phyloP scores from a whole-genome alignment of 2,113 vertebrate species.

The Dicaeum eximium region DNA sequence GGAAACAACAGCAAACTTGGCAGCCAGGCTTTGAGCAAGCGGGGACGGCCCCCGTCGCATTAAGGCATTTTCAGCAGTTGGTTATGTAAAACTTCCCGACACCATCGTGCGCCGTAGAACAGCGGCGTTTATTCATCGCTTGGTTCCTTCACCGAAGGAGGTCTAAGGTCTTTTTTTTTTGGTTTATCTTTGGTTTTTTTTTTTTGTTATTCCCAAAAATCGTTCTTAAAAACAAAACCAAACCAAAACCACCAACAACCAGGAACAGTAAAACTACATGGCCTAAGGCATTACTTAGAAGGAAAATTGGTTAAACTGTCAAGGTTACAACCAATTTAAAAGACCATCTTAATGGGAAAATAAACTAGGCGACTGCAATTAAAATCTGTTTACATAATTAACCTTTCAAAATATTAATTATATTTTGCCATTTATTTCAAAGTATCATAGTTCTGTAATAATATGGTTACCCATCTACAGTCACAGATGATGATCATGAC shows the following conservation, averaged over 20 bases:
- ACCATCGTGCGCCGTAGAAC: not conserved
- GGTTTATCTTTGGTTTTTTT: too few relatives aligned
- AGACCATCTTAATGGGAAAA: not conserved
- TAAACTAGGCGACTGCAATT: not conserved
- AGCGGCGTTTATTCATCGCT: not conserved
- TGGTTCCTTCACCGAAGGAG: not conserved
- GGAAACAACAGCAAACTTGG: not conserved
- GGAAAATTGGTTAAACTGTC: not conserved
- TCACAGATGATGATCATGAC: not conserved
- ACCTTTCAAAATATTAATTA: not conserved
- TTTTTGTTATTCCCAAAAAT: not conserved
- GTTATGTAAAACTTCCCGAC: conserved; percentile 12
- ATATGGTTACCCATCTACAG: not conserved
- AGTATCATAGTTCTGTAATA: not conserved
- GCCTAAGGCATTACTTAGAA: not conserved
- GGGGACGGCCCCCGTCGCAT: not conserved
- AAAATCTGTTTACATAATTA: not conserved
- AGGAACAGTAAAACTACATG: not conserved
- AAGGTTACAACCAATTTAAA: not conserved
- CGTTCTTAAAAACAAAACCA: not conserved
- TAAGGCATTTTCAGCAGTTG: not conserved
- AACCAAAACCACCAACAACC: not conserved
- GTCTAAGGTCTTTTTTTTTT: not conserved
- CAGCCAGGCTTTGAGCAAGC: not conserved
- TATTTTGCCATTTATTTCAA: not conserved